Evolutionary conservation across 2,797 vertebrate genomes (phyloP).

Genomic region (Anableps anableps): DNA sequence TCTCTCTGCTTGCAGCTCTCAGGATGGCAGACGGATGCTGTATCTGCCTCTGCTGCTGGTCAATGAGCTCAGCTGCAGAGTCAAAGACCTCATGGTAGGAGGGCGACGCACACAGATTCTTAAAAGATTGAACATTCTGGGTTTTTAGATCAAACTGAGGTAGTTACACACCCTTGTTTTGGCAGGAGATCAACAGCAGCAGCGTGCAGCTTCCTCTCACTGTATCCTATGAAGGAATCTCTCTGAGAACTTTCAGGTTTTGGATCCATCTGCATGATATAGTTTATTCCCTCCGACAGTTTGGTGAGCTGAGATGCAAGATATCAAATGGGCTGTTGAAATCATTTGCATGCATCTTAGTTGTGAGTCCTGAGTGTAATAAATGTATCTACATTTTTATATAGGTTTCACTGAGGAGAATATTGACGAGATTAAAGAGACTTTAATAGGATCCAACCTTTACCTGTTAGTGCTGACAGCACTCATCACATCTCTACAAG

Average conservation of each 20-base stretch:
- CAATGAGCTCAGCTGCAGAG: conserved; percentile 92
- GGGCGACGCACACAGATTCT: neutral
- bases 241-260: conserved; percentile 90
- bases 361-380: neutral
- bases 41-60: conserved; percentile 97
- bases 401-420: conserved; percentile 95
- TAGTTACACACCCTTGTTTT: neutral
- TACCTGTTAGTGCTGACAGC: conserved; percentile 91
- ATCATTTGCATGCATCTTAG: neutral
- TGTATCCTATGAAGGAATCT: conserved; percentile 91
- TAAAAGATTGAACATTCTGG: neutral
- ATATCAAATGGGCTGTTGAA: neutral
- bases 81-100: conserved; percentile 93
- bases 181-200: conserved; percentile 89
- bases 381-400: neutral
- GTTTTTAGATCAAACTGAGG: neutral
- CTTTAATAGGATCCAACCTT: conserved; percentile 92
- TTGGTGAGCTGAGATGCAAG: conserved; percentile 82
- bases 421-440: conserved; percentile 94
- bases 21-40: conserved; percentile 87
- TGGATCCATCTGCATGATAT: conserved; percentile 97
- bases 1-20: conserved; percentile 79
- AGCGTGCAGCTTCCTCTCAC: conserved; percentile 89
- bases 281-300: conserved; percentile 91
- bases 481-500: conserved; percentile 93